Evolutionary conservation across 2,888 invertebrate species (phyloP), one percentile per base, ranked within the genome.

Genomic region (Hemithea aestivaria): DNA sequence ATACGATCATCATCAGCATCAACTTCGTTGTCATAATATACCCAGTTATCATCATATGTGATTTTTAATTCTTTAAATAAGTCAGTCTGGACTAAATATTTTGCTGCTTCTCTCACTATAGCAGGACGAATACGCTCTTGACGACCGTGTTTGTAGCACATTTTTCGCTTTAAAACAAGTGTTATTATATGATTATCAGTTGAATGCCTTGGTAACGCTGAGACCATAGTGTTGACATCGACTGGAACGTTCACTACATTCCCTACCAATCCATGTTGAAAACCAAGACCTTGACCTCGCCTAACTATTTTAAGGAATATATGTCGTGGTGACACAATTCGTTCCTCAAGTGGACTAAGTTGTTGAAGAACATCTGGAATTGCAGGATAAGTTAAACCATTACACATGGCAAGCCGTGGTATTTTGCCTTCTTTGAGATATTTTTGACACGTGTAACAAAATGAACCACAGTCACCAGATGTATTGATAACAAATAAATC

Each of bases 231-330:
- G 22, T 48, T 45, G 12, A 54, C 27, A 12, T 36, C 23, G 8
- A 51, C 43, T 16, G 53, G 49, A 8, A 56, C 46, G 31, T 56
- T 56, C 1, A 53, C 35, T 11, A 48, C 48, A 27, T 45, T 43
- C 6, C 52, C 56, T 35, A 29, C 32, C 7, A 53, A 24, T 27
- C 51, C 52, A 45, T 48, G 46, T 36, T 56, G 53, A 27, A 20
- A 44, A 35, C 48, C 53, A n/a, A 48, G 25, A 9, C 40, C 50
- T 31, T 45, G 43, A 30, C 56, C 51, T 31, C 21, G 16, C 9
- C 30, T 25, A 6, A 40, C 34, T 25, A 51, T 55, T 42, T 52
- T 45, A 31, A 55, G 31, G 24, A 55, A 52, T 26, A 40, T 40
- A 38, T 33, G 40, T 23, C 51, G 41, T 7, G 50, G 40, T 12